Evolutionary conservation across 2,888 invertebrate genomes (phyloP), one percentile per base, ranked within the genome.

Genomic region (Koerneria pararmatus): DNA sequence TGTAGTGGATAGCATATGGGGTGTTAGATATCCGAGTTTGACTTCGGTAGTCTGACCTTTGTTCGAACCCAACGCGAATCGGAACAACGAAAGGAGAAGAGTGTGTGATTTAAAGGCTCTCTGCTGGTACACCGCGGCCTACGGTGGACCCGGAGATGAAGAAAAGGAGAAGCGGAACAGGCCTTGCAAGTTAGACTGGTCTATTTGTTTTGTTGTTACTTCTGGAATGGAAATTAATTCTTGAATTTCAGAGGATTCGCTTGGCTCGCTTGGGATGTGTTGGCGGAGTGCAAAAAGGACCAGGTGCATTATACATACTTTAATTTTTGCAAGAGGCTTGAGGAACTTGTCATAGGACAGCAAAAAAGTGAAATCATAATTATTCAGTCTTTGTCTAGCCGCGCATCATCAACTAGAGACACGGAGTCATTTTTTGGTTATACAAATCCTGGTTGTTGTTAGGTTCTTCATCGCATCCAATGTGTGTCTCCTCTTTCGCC

Each of bases 201-300:
- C n/a, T n/a, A n/a, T n/a, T n/a, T n/a, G n/a, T 31, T 53, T 31
- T 32, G 24, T 61, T 61, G 1, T 61, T 5, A 24, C 22, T 31
- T 64, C 56, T 61, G 35, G 34, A 15, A 19, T 54, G 29, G n/a
- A 15, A 22, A 22, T n/a, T 19, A 15, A n/a, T 15, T 8, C 24
- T 58, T 61, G n/a, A n/a, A n/a, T n/a, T n/a, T n/a, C 53, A 62
- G 46, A 32, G 46, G 64, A 32, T 73, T 73, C 37, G 71, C 78
- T 1, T 79, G 79, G 79, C 69, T 78, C n/a, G 73, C 71, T 3
- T 79, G 79, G 79, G 79, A 79, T 54, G 74, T 72, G 3, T 48
- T 79, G 46, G 72, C 72, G 19, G 70, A 64, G 51, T 61, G 72
- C 59, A 68, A 72, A 54, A 41, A 71, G 32, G 53, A 48, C 6